Conservation (phyloP, 2,113 vertebrate genomes). For the Calidris pygmaea region DNA sequence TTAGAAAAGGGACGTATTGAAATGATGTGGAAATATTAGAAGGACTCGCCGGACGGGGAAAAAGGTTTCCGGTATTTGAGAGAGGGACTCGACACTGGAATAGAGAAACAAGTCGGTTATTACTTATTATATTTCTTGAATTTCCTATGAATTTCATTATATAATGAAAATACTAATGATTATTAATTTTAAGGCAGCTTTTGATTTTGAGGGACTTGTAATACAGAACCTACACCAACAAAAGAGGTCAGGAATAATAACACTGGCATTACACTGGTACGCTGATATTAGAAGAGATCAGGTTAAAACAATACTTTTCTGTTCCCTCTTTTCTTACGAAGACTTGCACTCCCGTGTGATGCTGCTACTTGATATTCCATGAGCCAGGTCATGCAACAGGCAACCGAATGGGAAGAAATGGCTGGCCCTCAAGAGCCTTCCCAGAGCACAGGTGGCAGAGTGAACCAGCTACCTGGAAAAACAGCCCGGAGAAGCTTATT, state of each 20-base stretch:
- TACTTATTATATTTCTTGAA: too few species aligned
- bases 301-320: background rate
- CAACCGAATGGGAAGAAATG: background rate
- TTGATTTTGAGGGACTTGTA: background rate
- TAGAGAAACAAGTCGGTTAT: too few species aligned
- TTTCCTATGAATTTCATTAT: too few species aligned
- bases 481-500: background rate
- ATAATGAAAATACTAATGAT: background rate
- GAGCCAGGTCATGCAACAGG: background rate
- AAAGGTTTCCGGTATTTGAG: too few species aligned
- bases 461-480: background rate
- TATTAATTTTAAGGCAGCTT: background rate
- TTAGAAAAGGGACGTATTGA: too few species aligned
- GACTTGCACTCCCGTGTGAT: rapidly evolving
- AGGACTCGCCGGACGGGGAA: too few species aligned
- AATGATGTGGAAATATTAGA: too few species aligned
- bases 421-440: background rate
- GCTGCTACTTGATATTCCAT: background rate
- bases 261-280: background rate
- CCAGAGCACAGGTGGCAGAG: background rate
- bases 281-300: background rate
- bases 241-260: background rate
- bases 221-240: background rate
- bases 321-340: background rate
- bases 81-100: too few species aligned